Percentiles rank a stretch among this genome's conserved stretches.
Conservation (phyloP, 2,113 vertebrate species). For the Perognathus longimembris region DNA sequence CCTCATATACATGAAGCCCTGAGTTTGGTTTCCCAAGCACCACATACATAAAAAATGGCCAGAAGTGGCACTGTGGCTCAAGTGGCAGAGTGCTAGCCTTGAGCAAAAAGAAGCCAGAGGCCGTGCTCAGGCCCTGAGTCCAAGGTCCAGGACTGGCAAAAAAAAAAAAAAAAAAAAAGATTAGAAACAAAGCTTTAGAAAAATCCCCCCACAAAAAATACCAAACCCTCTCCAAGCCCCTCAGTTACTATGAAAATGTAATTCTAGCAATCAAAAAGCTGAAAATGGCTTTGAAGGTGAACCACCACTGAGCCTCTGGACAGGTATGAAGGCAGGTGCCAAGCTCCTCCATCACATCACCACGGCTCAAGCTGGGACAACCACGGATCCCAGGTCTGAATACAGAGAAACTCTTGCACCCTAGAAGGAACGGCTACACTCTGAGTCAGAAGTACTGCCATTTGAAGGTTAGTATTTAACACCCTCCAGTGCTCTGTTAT, state of each 20-base stretch:
- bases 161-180: too few relatives aligned
- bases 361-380: accelerated
- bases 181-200: neutral
- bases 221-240: neutral
- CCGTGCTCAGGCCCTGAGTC: too few relatives aligned
- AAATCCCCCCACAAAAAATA: too few relatives aligned
- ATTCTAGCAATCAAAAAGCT: neutral
- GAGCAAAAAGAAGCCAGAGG: too few relatives aligned
- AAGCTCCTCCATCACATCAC: accelerated
- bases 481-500: neutral
- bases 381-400: neutral
- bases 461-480: neutral
- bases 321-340: accelerated
- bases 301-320: accelerated
- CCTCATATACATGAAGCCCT: too few relatives aligned
- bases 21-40: too few relatives aligned
- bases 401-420: neutral
- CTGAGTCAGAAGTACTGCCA: neutral
- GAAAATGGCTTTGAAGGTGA: neutral
- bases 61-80: too few relatives aligned
- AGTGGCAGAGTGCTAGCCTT: too few relatives aligned
- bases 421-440: neutral
- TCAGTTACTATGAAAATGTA: neutral
- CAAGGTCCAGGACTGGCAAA: too few relatives aligned
- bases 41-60: too few relatives aligned